Base-by-base conservation (phyloP, 92 coral and sea anemone genomes). In the Zoanthus sansibaricus region DNA sequence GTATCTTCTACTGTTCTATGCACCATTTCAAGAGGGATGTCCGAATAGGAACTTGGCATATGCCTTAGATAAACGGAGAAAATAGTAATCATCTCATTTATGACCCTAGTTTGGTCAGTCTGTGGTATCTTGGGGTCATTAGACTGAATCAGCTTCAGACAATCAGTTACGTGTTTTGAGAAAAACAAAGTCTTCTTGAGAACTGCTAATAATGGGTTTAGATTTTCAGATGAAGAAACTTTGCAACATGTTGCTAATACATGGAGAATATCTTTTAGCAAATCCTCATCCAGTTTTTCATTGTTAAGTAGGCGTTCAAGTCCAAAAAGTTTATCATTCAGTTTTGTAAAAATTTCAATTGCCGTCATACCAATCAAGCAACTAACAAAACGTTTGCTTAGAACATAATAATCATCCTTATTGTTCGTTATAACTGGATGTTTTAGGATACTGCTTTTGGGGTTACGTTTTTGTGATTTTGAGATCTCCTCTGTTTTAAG, bases 1-100 rank as follows among this genome's bases (percentile, higher is more conserved):
- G 80, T 33, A 72, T 71, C 61, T 32, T 73, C 77, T 49, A 92
- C 15, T 62, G 83, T 70, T 71, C 30, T 72, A 72, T 87, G 87
- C 61, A 92, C 32, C 82, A 90, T 87, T 49, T 72, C 85, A 52
- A 90, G 84, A 10, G 95, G 95, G 13, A 87, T 52, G 77, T 92
- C 93, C 67, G 85, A 88, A 67, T 70, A 92, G 1, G 95, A 90
- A 56, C 89, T 92, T 0, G 93, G 95, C 21, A 92, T 32, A 76
- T 77, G 91, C 37, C 89, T 83, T 67, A 92, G 77, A 70, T 92
- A 92, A 76, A 71, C 83, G 76, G 31, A 71, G 77, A 83, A 92
- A 18, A 92, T 49, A 33, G 7, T 56, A n/a, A 92, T 62, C 58
- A 90, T 45, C 17, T 80, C 77, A 11, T 54, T 20, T 15, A 92